Conservation (phyloP, 2,888 invertebrate species). For the Sepiola atlantica region DNA sequence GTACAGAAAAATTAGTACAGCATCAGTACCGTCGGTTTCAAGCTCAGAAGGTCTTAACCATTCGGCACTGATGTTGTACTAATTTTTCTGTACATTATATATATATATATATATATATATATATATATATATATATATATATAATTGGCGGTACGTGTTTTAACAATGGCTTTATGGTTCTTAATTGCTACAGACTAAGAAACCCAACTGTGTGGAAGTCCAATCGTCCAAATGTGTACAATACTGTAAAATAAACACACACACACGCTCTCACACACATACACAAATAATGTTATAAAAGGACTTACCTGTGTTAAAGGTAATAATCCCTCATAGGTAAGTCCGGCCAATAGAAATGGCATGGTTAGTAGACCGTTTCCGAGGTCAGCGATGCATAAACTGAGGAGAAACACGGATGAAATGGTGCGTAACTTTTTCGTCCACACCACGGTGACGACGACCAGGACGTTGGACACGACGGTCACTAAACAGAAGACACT, state of each 20-base stretch:
- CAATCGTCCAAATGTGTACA: background rate
- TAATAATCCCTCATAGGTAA: slow-evolving; percentile 38
- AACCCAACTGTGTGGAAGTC: too few relatives aligned
- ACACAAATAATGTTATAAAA: background rate
- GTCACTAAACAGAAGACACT: slow-evolving; percentile 40
- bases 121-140: background rate
- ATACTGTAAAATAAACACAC: background rate
- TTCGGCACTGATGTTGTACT: too few relatives aligned
- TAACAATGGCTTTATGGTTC: too few relatives aligned
- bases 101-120: background rate
- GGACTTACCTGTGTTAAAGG: slow-evolving; percentile 36
- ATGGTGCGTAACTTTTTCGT: slow-evolving; percentile 38
- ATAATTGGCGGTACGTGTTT: too few relatives aligned
- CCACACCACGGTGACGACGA: background rate
- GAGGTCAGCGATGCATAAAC: slow-evolving; percentile 32
- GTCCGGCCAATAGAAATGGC: background rate
- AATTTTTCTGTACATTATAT: too few relatives aligned
- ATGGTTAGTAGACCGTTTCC: slow-evolving; percentile 36
- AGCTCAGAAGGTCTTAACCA: too few relatives aligned
- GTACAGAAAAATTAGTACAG: too few relatives aligned
- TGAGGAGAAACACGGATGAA: background rate
- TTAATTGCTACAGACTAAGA: too few relatives aligned
- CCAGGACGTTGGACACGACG: slow-evolving; percentile 32
- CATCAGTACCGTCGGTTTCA: too few relatives aligned
- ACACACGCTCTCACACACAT: background rate